phyloP scores from a whole-genome alignment of 2,797 vertebrate species.

The Platalea minor region DNA sequence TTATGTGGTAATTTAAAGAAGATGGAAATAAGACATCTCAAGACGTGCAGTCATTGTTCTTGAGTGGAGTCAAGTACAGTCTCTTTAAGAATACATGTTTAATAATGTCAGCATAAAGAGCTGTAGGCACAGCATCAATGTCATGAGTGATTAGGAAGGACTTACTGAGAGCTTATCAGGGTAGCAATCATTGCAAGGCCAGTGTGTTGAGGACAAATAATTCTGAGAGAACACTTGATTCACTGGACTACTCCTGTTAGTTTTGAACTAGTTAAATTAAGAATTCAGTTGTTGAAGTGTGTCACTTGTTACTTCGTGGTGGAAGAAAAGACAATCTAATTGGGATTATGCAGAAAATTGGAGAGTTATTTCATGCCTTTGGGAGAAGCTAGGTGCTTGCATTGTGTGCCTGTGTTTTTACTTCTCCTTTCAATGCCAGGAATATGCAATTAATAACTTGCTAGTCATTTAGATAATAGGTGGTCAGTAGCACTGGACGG shows the following conservation, averaged over 20 bases:
- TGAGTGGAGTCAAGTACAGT: slow-evolving; percentile 46
- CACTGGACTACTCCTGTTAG: background rate
- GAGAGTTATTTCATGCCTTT: background rate
- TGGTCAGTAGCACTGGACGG: slow-evolving; percentile 39
- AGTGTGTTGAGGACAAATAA: slow-evolving; percentile 47
- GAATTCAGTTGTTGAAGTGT: background rate
- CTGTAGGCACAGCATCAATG: slow-evolving; percentile 65
- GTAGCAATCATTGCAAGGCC: slow-evolving; percentile 39
- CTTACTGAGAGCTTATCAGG: slow-evolving; percentile 67
- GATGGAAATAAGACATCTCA: background rate
- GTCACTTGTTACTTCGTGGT: slow-evolving; percentile 11
- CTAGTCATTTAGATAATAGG: slow-evolving; percentile 58
- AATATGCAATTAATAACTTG: slow-evolving; percentile 57
- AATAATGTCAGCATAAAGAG: slow-evolving; percentile 47
- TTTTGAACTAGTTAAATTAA: slow-evolving; percentile 46
- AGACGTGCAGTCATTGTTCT: slow-evolving; percentile 28
- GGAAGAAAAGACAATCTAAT: slow-evolving; percentile 35
- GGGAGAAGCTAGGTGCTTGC: background rate
- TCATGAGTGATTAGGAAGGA: slow-evolving; percentile 69
- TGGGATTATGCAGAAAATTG: slow-evolving; percentile 24
- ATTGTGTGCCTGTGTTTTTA: background rate
- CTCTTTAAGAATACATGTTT: slow-evolving; percentile 41
- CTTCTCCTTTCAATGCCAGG: slow-evolving; percentile 36
- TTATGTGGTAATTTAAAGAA: background rate
- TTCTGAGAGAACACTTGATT: slow-evolving; percentile 56